Evolutionary conservation across 2,888 invertebrate species (phyloP), one percentile per base, ranked within the genome.

Genomic region (Cephus sareptanus): DNA sequence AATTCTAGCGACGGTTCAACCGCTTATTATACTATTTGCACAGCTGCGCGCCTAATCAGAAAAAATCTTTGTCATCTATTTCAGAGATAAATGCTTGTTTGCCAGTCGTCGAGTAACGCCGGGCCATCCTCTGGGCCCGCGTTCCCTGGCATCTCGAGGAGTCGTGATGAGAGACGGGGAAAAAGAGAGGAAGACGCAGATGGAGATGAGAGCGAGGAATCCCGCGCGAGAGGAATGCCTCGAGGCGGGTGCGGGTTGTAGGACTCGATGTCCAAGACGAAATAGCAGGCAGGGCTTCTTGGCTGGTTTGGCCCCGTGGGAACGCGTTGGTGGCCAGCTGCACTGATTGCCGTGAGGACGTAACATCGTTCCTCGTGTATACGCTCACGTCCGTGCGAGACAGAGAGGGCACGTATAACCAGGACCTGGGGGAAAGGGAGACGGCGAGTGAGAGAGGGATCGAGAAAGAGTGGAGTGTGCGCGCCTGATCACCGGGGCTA

Each of bases 271-370:
- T 56, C 56, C 56, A 56, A 56, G 56, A 56, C 56, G 56, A 56
- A 56, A 56, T 56, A 56, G 23, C 56, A 56, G 56, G 30, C 74
- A 30, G 74, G 74, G 34, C 37, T 30, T 77, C 74, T 82, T 81
- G 85, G 86, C 86, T 83, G 86, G 85, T 88, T 87, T 87, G 89
- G 89, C 89, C 88, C 88, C 90, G 90, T 90, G 90, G 89, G 90
- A 90, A 90, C 89, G 90, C 90, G 90, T 90, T 89, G 90, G 90
- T 89, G 90, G 89, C 89, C 90, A 90, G 90, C 90, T 90, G 90
- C 90, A 90, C 88, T 89, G 89, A 90, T 89, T 88, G 89, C 89
- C 86, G 85, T 83, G 88, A 87, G 88, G 87, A 87, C 89, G 87
- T 87, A 85, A 87, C 85, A 56, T 56, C 56, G 86, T 89, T 85